Evolutionary conservation across 2,888 invertebrate genomes (phyloP), one percentile per base, ranked within the genome.

Genomic region (Archips xylosteana): DNA sequence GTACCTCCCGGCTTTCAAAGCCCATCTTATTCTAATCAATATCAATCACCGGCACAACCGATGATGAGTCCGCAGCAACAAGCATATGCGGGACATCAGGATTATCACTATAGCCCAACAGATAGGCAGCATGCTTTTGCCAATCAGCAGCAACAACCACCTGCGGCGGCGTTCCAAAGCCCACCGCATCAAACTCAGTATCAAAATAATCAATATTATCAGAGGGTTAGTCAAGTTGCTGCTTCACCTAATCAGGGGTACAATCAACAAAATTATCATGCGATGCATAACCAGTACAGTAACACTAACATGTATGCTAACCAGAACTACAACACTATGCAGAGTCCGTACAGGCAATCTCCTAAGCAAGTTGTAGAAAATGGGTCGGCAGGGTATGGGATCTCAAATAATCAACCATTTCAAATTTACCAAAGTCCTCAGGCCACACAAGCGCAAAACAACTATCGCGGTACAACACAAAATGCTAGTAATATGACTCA

Each of bases 371-470:
- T 82, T 73, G 76, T 82, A 45, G 92, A 92, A 73, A 87, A 82
- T 76, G 80, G 79, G 69, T 80, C 87, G 63, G 76, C 81, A 63
- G 85, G 80, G 1, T 93, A 90, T 80, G 87, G 82, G 10, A 78
- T 83, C 65, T 75, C 83, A 47, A 89, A 79, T 61, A 89, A 87
- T 76, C 90, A 87, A 75, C 81, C 86, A 6, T 94, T 91, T 81
- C 92, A 92, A 83, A 87, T 92, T 76, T 93, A 93, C 79, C 92
- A 93, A 86, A 93, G 92, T 79, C 94, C 92, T 57, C 92, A 91
- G 74, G 78, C 84, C 74, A 54, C 54, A 42, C 73, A 63, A 36
- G 71, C 85, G 61, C 91, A 90, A 76, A 88, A 82, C 78, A 89
- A 81, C 80, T 89, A 86, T 76, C 83, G 86, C 71, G 88, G 83